phyloP scores from a whole-genome alignment of 2,888 invertebrate species.

The Synanthedon tipuliformis region DNA sequence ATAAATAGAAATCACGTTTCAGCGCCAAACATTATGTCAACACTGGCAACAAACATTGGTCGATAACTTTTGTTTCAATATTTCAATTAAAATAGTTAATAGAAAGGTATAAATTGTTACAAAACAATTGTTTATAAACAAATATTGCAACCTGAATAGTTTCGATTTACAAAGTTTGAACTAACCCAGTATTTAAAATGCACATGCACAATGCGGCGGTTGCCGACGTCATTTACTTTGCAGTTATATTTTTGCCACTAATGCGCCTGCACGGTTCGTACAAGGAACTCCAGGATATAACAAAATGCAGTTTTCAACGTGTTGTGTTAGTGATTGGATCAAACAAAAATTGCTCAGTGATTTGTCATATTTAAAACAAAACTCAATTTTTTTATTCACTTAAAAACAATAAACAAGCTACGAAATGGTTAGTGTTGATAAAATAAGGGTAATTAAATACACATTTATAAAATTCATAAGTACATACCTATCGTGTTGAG shows the following conservation, averaged over 20 bases:
- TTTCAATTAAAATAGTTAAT: too few species aligned
- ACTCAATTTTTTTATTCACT: conserved; percentile 17
- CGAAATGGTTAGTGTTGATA: conserved; percentile 24
- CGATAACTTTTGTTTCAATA: too few species aligned
- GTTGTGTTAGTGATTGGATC: conserved; percentile 36
- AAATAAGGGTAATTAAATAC: background rate
- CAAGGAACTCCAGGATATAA: conserved; percentile 41
- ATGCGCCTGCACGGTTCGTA: conserved; percentile 59
- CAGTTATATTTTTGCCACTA: conserved; percentile 66
- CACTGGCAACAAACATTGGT: background rate
- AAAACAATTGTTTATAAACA: background rate
- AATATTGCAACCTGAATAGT: conserved; percentile 39
- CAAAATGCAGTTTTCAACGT: conserved; percentile 53
- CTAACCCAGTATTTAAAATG: conserved; percentile 62
- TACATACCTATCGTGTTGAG: background rate
- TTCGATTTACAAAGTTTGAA: conserved; percentile 31
- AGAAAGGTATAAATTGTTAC: too few species aligned
- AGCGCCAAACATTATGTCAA: too few species aligned
- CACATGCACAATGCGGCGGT: conserved; percentile 64
- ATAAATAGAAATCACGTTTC: too few species aligned
- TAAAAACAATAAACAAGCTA: conserved; percentile 12
- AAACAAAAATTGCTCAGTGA: conserved; percentile 22
- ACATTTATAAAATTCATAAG: background rate
- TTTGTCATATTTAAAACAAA: conserved; percentile 12
- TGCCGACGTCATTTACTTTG: conserved; percentile 66